Conservation (phyloP, 2,113 vertebrate genomes). For the Mustela nigripes region DNA sequence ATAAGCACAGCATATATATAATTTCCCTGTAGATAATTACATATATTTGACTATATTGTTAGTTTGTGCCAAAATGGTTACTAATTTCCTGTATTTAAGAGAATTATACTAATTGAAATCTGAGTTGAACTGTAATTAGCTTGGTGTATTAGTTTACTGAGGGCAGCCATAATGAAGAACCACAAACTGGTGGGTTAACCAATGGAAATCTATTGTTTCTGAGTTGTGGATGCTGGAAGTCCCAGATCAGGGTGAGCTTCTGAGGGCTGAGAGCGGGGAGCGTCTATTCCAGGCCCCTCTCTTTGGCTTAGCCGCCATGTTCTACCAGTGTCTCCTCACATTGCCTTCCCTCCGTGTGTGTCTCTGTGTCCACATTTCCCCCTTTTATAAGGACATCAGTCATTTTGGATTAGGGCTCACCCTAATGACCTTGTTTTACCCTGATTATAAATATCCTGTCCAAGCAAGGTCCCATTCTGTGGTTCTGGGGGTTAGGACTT, state of each 20-base stretch:
- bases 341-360: not conserved
- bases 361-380: not conserved
- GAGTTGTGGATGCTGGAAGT: not conserved
- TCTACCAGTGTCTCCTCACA: not conserved
- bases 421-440: not conserved
- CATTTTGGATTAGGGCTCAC: not conserved
- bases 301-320: not conserved
- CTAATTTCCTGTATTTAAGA: not conserved
- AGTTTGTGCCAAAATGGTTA: constrained; percentile 3
- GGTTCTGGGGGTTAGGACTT: not conserved
- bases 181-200: not conserved
- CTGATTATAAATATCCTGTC: not conserved
- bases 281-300: not conserved
- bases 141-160: not conserved
- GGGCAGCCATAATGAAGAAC: not conserved
- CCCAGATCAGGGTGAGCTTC: not conserved
- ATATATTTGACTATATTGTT: not conserved
- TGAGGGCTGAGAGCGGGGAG: not conserved
- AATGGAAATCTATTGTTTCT: not conserved
- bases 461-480: not conserved
- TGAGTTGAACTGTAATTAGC: not conserved
- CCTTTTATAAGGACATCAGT: not conserved
- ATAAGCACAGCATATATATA: not conserved
- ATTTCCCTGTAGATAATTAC: not conserved
- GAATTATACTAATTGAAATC: constrained; percentile 1